phyloP scores from a whole-genome alignment of 2,888 invertebrate species.

The Plusia festucae region DNA sequence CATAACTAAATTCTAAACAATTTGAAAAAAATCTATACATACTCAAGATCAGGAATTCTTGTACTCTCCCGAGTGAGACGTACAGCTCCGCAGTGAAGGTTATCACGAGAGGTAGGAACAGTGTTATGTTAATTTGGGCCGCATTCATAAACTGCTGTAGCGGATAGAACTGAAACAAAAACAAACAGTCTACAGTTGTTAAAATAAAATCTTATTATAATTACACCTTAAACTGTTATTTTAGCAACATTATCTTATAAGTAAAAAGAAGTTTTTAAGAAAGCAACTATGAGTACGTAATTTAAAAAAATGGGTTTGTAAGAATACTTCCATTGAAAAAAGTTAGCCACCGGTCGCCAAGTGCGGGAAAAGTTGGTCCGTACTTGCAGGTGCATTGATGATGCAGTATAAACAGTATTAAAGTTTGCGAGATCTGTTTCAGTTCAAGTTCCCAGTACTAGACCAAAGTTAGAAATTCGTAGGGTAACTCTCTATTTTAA shows the following conservation, averaged over 20 bases:
- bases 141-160: slow-evolving; percentile 84
- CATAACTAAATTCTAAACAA: not conserved
- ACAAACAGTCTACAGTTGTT: not conserved
- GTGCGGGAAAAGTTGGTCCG: too few relatives aligned
- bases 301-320: too few relatives aligned
- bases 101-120: slow-evolving; percentile 84
- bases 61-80: slow-evolving; percentile 81
- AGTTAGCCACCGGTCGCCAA: too few relatives aligned
- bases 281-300: too few relatives aligned
- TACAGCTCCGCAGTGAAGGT: slow-evolving; percentile 89
- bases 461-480: too few relatives aligned
- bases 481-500: too few relatives aligned
- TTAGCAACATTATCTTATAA: not conserved
- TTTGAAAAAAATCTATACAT: slow-evolving; percentile 46
- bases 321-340: not conserved
- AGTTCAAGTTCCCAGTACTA: too few relatives aligned
- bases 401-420: too few relatives aligned
- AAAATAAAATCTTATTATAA: not conserved
- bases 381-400: too few relatives aligned
- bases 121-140: slow-evolving; percentile 82
- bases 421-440: too few relatives aligned
- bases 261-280: too few relatives aligned
- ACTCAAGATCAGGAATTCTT: slow-evolving; percentile 80
- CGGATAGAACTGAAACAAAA: slow-evolving; percentile 80
- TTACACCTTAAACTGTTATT: not conserved